A percentile compares a stretch with the other conserved stretches of the same genome.
Conservation (phyloP, 2,113 vertebrate species). For the Microcebus ravelobensis region DNA sequence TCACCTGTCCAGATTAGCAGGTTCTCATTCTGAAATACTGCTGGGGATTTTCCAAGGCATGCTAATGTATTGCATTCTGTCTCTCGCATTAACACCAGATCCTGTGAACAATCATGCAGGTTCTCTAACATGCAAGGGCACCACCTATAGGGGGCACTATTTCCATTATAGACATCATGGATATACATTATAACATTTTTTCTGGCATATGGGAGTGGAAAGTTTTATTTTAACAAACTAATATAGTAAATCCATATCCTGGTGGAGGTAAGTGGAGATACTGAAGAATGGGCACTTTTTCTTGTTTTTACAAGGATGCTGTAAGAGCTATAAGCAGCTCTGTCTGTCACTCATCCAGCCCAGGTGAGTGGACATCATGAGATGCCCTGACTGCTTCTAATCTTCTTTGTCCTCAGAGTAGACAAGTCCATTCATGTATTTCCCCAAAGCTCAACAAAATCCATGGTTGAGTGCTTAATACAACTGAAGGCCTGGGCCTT, state of each 20-base stretch:
- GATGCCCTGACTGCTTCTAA: neutral
- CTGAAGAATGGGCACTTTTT: neutral
- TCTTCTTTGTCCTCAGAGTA: neutral
- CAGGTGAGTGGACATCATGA: neutral
- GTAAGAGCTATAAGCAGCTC: neutral
- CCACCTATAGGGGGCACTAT: neutral
- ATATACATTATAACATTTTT: neutral
- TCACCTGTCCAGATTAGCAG: neutral
- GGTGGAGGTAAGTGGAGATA: neutral
- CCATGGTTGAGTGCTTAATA: neutral
- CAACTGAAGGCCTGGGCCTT: neutral
- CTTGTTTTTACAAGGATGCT: neutral
- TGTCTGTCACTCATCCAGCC: neutral
- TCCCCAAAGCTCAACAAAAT: neutral
- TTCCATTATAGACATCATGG: neutral
- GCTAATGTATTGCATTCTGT: neutral
- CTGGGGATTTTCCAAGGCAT: neutral
- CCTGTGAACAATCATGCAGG: neutral
- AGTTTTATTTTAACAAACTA: neutral
- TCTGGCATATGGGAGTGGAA: neutral
- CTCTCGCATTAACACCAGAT: neutral
- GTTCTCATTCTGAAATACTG: neutral
- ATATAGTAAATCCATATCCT: neutral
- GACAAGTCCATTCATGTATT: neutral
- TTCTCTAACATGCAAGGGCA: neutral